Percentiles rank a stretch among this genome's conserved stretches.
Evolutionary conservation across 2,888 invertebrate genomes (phyloP).

Genomic region (Merodon equestris): DNA sequence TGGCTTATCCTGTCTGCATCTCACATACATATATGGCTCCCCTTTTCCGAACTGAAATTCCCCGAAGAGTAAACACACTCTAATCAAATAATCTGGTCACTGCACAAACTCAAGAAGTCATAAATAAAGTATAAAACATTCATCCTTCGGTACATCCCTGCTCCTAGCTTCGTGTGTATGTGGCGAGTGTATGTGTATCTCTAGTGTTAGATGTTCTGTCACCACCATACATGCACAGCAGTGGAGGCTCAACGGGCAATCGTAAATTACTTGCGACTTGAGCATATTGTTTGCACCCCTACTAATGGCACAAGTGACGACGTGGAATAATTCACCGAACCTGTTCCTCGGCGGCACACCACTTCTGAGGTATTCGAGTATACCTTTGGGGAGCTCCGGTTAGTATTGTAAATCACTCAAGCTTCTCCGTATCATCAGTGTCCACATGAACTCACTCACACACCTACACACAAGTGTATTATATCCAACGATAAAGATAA

Average conservation of each 20-base stretch:
- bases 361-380: constrained; percentile 1
- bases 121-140: constrained; percentile 61
- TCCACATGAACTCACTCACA: neutral
- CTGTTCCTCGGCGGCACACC: constrained; percentile 6
- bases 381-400: constrained; percentile 36
- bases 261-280: constrained; percentile 61
- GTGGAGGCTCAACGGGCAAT: constrained; percentile 1
- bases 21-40: neutral
- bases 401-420: constrained; percentile 48
- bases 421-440: constrained; percentile 44
- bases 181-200: neutral
- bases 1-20: neutral
- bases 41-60: constrained; percentile 22
- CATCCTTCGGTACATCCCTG: constrained; percentile 9
- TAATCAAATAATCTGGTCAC: constrained; percentile 66
- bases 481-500: too few relatives aligned
- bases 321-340: constrained; percentile 53
- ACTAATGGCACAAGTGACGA: constrained; percentile 63
- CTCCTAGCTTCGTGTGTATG: too few relatives aligned
- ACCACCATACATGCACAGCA: neutral
- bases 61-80: constrained; percentile 36
- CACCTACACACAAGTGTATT: too few relatives aligned
- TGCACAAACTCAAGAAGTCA: constrained; percentile 62
- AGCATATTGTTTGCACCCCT: constrained; percentile 62
- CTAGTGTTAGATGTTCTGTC: constrained; percentile 13